Base-by-base conservation (phyloP, 2,113 vertebrate genomes). In the Vulpes ferrilata region DNA sequence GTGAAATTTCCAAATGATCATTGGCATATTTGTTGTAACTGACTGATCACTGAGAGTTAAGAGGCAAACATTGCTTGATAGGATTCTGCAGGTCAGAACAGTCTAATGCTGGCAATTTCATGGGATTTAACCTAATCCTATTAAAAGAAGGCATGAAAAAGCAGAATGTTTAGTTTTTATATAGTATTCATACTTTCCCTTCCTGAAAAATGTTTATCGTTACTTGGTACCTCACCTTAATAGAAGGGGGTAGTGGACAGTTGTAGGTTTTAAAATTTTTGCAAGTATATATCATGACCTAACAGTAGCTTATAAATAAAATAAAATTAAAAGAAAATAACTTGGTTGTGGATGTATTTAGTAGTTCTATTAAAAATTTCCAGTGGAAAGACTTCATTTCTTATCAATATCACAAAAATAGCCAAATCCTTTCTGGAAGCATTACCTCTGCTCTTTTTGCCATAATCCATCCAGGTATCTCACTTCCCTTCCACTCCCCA, bases 61-160 rank as follows among this genome's bases (percentile, higher is more conserved):
- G 19, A 97, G n/a, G 71, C 38, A 73, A 88, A 85, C 7, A 71
- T 23, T 96, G 71, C 4, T 55, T 62, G 43, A 81, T 2, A 80
- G 9, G 64, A 95, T 89, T 83, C 32, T 83, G 2, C 27, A 87
- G 25, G 3, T 92, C 38, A 84, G 93, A 94, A 93, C 12, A 59
- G 62, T 82, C 67, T 88, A 89, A 43, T 9, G 43, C 12, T 87
- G 67, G 35, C 27, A 73, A 86, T 55, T 96, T 86, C 20, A 43
- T 35, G 59, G 48, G 38, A 81, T 67, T 94, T 94, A 89, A 82
- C 3, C 48, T 79, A 84, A 81, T 82, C 57, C 7, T 62, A 87
- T 60, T 92, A 67, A 82, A 22, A 97, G 19, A 91, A 67, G 86
- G 23, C 32, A 95, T 53, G 27, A 65, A 90, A 96, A 90, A 96